A percentile compares a stretch with the other conserved stretches of the same genome.
phyloP scores from a whole-genome alignment of 2,113 vertebrate genomes.

The Seriola dumerili region DNA sequence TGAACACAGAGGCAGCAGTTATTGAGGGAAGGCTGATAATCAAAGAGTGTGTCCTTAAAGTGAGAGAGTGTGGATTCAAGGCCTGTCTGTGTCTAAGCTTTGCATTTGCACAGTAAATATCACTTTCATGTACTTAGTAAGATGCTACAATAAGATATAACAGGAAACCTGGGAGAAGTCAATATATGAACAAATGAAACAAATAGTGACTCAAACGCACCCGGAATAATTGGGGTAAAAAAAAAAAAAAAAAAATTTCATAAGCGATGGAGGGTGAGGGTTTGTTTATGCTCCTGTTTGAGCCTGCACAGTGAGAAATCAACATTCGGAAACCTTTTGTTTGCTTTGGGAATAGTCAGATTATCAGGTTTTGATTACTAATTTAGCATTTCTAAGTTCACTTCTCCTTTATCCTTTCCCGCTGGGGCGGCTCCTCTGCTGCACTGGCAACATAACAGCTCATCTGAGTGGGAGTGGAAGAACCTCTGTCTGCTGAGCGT shows the following conservation, averaged over 20 bases:
- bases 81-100: slow-evolving; percentile 2
- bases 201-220: background rate
- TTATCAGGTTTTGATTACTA: slow-evolving; percentile 30
- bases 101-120: slow-evolving; percentile 21
- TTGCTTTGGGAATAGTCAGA: slow-evolving; percentile 13
- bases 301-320: background rate
- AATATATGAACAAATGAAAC: background rate
- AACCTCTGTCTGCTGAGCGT: background rate
- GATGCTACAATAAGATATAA: slow-evolving; percentile 4
- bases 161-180: background rate
- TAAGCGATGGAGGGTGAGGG: background rate
- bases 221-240: background rate
- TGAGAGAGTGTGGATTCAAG: slow-evolving; percentile 1
- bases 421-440: background rate
- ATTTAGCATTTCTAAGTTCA: slow-evolving; percentile 3
- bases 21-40: slow-evolving; percentile 12
- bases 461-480: slow-evolving; percentile 21
- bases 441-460: slow-evolving; percentile 13
- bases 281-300: slow-evolving; percentile 2
- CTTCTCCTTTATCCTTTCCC: background rate
- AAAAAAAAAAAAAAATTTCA: background rate
- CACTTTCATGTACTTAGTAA: background rate
- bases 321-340: background rate
- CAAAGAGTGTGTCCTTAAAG: slow-evolving; percentile 1
- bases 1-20: slow-evolving; percentile 4